These are phyloP conservation scores for Salvator merianae DNA, from an alignment of 2,113 vertebrate genomes.

Conservation along the genomic window DNA sequence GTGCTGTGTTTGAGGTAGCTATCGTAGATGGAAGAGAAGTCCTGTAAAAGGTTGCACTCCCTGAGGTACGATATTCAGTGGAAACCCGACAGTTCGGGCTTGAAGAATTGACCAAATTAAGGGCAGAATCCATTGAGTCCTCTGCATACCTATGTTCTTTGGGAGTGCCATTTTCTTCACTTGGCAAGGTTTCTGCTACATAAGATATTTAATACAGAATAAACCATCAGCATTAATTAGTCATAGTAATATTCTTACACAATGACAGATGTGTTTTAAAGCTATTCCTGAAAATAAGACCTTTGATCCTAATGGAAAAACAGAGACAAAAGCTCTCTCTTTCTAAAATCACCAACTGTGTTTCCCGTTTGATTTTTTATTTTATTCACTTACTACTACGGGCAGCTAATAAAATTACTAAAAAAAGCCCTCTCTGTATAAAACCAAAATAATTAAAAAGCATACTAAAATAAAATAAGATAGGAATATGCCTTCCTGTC, in stretches of 20 bases:
- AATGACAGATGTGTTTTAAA: not conserved
- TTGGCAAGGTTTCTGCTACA: conserved; percentile 84
- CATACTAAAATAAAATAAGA: too few relatives aligned
- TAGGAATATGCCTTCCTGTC: too few relatives aligned
- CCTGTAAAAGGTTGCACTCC: conserved; percentile 73
- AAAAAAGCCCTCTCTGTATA: too few relatives aligned
- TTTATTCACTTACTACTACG: too few relatives aligned
- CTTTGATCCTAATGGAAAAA: too few relatives aligned
- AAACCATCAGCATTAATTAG: not conserved
- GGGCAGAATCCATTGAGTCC: conserved; percentile 80
- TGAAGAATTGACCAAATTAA: conserved; percentile 81
- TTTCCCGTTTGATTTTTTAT: too few relatives aligned
- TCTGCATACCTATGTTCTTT: conserved; percentile 84
- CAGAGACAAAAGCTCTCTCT: too few relatives aligned
- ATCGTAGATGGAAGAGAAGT: conserved; percentile 60
- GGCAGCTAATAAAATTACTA: too few relatives aligned
- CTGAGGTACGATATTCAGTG: conserved; percentile 72
- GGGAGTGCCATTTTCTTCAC: conserved; percentile 78
- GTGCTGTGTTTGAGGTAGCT: conserved; percentile 67
- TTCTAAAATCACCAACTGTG: too few relatives aligned
- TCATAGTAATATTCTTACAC: not conserved
- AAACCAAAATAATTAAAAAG: too few relatives aligned
- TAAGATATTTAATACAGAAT: conserved; percentile 46
- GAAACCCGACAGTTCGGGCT: conserved; percentile 71
- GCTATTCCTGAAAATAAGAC: not conserved